These are phyloP conservation scores for Torymus aiolomorphi DNA, from an alignment of 2,888 invertebrate genomes.

Conservation along the genomic window DNA sequence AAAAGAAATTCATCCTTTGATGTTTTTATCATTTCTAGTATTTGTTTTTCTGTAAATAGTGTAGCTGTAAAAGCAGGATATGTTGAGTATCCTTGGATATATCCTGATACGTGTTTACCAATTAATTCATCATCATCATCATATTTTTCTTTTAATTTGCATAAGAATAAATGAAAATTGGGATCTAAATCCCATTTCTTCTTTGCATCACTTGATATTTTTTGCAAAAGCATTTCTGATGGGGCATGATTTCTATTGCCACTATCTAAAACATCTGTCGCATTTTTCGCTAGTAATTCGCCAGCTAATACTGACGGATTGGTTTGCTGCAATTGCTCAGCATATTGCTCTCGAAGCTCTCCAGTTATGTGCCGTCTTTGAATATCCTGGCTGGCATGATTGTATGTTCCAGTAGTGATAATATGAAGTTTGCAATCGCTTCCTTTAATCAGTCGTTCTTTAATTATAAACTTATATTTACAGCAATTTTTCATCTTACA, in stretches of 20 bases:
- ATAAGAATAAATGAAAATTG: slow-evolving; percentile 5
- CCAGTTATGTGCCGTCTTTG: not conserved
- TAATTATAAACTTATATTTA: too few species aligned
- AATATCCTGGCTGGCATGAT: not conserved
- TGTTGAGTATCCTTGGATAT: not conserved
- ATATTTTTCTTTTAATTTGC: not conserved
- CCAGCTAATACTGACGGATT: not conserved
- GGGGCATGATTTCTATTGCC: too few species aligned
- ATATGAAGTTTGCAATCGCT: too few species aligned
- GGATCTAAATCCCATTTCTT: not conserved
- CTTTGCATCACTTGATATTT: not conserved
- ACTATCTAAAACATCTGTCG: not conserved
- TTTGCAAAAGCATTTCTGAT: not conserved
- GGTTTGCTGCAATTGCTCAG: not conserved
- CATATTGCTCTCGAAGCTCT: not conserved
- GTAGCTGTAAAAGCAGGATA: not conserved
- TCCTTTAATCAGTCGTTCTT: too few species aligned
- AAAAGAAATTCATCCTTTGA: not conserved
- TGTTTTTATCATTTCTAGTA: not conserved
- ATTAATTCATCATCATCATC: not conserved
- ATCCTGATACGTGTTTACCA: not conserved
- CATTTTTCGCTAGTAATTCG: not conserved
- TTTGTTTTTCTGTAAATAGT: not conserved
- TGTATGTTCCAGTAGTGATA: too few species aligned
- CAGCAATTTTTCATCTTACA: too few species aligned